Conservation (phyloP, 1,140 invertebrate species). For the Drosophila nigrodunni region DNA sequence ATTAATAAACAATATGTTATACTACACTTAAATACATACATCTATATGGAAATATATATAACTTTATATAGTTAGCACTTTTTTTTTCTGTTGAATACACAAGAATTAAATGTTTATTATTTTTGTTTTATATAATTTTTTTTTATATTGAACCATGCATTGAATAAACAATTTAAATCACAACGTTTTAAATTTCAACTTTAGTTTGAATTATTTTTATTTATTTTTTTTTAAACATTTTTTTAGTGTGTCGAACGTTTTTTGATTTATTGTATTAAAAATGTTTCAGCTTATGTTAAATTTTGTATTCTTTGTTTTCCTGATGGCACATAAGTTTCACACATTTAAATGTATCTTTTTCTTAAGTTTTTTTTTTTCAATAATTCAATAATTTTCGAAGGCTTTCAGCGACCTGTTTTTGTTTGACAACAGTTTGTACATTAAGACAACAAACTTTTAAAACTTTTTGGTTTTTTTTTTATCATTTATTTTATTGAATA, state of each 20-base stretch:
- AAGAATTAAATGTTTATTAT: slow-evolving; percentile 49
- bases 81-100: slow-evolving; percentile 32
- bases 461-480: slow-evolving; percentile 15
- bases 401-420: slow-evolving; percentile 44
- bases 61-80: slow-evolving; percentile 41
- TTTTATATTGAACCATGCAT: slow-evolving; percentile 72
- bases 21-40: slow-evolving; percentile 44
- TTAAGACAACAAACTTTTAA: slow-evolving; percentile 47
- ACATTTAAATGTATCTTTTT: slow-evolving; percentile 45
- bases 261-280: slow-evolving; percentile 44
- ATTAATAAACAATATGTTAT: slow-evolving; percentile 43
- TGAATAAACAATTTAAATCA: slow-evolving; percentile 75
- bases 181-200: slow-evolving; percentile 77
- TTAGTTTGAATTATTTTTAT: slow-evolving; percentile 42
- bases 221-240: slow-evolving; percentile 30
- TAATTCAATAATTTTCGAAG: slow-evolving; percentile 38
- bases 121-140: not conserved
- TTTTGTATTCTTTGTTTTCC: slow-evolving; percentile 41
- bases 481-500: slow-evolving; percentile 32
- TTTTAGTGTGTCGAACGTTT: slow-evolving; percentile 18
- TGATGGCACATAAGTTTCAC: slow-evolving; percentile 80
- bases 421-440: slow-evolving; percentile 47
- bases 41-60: slow-evolving; percentile 27
- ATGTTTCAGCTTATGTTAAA: slow-evolving; percentile 36
- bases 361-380: slow-evolving; percentile 16